These are phyloP conservation scores for Parotocinclus haroldoi DNA, from an alignment of 2,797 vertebrate species.

Conservation along the genomic window DNA sequence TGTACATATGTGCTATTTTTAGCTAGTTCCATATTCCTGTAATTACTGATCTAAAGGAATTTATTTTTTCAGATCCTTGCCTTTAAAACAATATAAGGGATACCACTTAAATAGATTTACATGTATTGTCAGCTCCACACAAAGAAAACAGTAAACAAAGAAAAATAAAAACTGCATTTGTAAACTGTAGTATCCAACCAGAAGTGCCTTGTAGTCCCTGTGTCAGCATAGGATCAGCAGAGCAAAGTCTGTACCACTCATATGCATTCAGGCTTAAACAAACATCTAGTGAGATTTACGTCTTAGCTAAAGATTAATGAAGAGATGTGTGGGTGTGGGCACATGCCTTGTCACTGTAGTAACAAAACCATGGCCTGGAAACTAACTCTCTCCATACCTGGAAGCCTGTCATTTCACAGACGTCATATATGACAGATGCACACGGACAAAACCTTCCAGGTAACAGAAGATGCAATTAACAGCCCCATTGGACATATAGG, in stretches of 20 bases:
- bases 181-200: slow-evolving; percentile 13
- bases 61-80: too few relatives aligned
- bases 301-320: slow-evolving; percentile 65
- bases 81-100: too few relatives aligned
- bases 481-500: slow-evolving; percentile 70
- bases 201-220: slow-evolving; percentile 12
- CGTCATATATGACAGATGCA: slow-evolving; percentile 72
- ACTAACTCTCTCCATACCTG: slow-evolving; percentile 63
- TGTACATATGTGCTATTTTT: too few relatives aligned
- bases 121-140: too few relatives aligned
- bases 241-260: slow-evolving; percentile 21
- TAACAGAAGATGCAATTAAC: slow-evolving; percentile 79
- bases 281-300: slow-evolving; percentile 42
- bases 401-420: slow-evolving; percentile 73
- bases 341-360: slow-evolving; percentile 57
- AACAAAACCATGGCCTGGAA: slow-evolving; percentile 57
- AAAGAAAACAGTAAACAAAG: too few relatives aligned
- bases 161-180: too few relatives aligned
- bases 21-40: too few relatives aligned
- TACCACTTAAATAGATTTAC: too few relatives aligned
- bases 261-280: slow-evolving; percentile 31
- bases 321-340: slow-evolving; percentile 66
- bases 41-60: too few relatives aligned
- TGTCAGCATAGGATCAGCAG: slow-evolving; percentile 21
- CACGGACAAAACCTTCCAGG: slow-evolving; percentile 70